Evolutionary conservation across 1,140 invertebrate genomes (phyloP), one percentile per base, ranked within the genome.

Genomic region (fruit fly (Drosophila melanogaster)): DNA sequence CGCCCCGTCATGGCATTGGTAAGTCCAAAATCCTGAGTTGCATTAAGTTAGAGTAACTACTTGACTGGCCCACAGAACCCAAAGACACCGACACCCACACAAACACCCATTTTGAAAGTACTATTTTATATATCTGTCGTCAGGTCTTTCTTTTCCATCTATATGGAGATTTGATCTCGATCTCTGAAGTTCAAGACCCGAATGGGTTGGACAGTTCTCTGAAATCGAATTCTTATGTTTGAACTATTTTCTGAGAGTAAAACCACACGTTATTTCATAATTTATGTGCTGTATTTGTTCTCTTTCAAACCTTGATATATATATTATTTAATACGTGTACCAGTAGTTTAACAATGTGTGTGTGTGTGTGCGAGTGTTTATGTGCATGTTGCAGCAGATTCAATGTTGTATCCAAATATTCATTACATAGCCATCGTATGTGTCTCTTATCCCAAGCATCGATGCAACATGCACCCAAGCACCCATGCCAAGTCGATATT

Each of bases 1-100:
- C 91, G 91, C 91, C 91, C 91, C 91, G 91, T 91, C 91, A 92
- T 92, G 91, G 91, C 76, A 92, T 92, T 78, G 91, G 91, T 92
- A 92, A 92, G 91, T 92, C 67, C 40, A 64, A 62, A 22, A 61
- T 14, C 54, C 59, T 35, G 49, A 51, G 37, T 49, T 67, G 15
- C 44, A 37, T 73, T 47, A 61, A 46, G 33, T 73, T 54, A 44
- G 38, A 44, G 38, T 66, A 65, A 14, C 17, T 30, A 15, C 49
- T 55, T 43, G 58, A 55, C 40, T 66, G 38, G 10, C 15, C 37
- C 46, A 62, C 55, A 51, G 56, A 51, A 53, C 41, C 55, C 44
- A 67, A 41, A 70, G 24, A 47, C 51, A 62, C 10, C 38, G 15
- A 65, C 17, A 78, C 14, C 35, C 30, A 26, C 38, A 76, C 49